Evolutionary conservation across 2,888 invertebrate species (phyloP).

Genomic region (Protodeltote pygarga): DNA sequence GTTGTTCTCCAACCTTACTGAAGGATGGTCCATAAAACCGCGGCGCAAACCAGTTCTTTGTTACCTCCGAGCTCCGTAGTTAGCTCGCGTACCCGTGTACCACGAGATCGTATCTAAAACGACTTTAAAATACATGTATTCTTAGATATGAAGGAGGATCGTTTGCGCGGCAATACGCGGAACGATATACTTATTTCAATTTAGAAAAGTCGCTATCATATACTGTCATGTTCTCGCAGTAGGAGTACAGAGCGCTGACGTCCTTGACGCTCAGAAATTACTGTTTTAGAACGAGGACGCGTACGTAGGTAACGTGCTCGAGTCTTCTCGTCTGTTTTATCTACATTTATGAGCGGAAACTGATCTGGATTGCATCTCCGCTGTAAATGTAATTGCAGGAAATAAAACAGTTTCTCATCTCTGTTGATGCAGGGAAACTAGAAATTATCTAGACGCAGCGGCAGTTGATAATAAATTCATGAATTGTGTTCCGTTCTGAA

Average conservation of each 20-base stretch:
- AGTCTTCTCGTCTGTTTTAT: constrained; percentile 42
- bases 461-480: constrained; percentile 56
- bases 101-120: constrained; percentile 49
- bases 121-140: constrained; percentile 53
- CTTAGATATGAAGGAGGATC: constrained; percentile 36
- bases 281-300: constrained; percentile 66
- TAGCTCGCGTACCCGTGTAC: constrained; percentile 50
- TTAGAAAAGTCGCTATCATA: constrained; percentile 49
- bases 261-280: constrained; percentile 57
- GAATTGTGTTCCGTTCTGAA: constrained; percentile 28
- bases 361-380: constrained; percentile 62
- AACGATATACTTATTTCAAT: constrained; percentile 55
- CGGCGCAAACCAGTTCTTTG: constrained; percentile 72
- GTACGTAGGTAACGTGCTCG: constrained; percentile 45
- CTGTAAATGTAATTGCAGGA: constrained; percentile 62
- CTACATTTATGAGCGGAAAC: constrained; percentile 64
- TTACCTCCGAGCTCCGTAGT: constrained; percentile 56
- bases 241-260: constrained; percentile 50
- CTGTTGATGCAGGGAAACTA: constrained; percentile 50
- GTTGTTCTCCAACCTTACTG: constrained; percentile 49
- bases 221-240: constrained; percentile 50
- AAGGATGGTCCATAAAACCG: constrained; percentile 60
- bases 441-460: constrained; percentile 50
- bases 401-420: constrained; percentile 58
- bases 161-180: constrained; percentile 46